phyloP scores from a whole-genome alignment of 2,888 invertebrate genomes.

The Pollenia griseotomentosa region DNA sequence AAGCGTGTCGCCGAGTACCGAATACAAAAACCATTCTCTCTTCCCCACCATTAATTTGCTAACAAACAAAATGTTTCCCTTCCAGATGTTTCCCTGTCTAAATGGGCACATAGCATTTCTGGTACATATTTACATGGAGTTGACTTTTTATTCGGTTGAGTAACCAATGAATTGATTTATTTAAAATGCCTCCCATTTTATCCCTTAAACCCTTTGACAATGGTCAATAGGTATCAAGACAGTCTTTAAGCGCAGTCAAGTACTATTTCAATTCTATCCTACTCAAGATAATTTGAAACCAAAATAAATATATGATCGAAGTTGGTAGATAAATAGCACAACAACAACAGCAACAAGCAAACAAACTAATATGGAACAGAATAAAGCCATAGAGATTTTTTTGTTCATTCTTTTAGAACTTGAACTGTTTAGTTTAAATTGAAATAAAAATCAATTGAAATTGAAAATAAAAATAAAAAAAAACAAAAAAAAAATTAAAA shows the following conservation, averaged over 20 bases:
- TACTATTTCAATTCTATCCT: slow-evolving; percentile 22
- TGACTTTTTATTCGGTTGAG: background rate
- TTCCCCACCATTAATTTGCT: too few relatives aligned
- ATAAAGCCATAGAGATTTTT: slow-evolving; percentile 53
- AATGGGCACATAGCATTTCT: too few relatives aligned
- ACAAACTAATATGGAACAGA: slow-evolving; percentile 18
- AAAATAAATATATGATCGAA: slow-evolving; percentile 63
- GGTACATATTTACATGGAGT: too few relatives aligned
- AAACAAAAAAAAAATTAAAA: slow-evolving; percentile 34
- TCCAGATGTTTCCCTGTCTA: too few relatives aligned
- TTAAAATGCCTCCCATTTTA: background rate
- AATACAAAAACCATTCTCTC: too few relatives aligned
- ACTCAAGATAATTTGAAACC: slow-evolving; percentile 16
- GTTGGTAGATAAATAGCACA: slow-evolving; percentile 57
- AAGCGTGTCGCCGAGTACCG: too few relatives aligned
- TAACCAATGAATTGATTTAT: background rate
- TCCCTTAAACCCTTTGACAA: slow-evolving; percentile 35
- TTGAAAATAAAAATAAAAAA: slow-evolving; percentile 46
- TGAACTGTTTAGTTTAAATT: slow-evolving; percentile 30
- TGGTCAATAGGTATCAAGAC: slow-evolving; percentile 44
- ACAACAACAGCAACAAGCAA: background rate
- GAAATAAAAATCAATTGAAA: slow-evolving; percentile 59
- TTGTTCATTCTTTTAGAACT: slow-evolving; percentile 4
- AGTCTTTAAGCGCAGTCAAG: background rate
- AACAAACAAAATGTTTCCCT: too few relatives aligned